Percentiles rank a stretch among this genome's conserved stretches.
Conservation (phyloP, 2,113 vertebrate genomes). For the Elephantulus edwardii region DNA sequence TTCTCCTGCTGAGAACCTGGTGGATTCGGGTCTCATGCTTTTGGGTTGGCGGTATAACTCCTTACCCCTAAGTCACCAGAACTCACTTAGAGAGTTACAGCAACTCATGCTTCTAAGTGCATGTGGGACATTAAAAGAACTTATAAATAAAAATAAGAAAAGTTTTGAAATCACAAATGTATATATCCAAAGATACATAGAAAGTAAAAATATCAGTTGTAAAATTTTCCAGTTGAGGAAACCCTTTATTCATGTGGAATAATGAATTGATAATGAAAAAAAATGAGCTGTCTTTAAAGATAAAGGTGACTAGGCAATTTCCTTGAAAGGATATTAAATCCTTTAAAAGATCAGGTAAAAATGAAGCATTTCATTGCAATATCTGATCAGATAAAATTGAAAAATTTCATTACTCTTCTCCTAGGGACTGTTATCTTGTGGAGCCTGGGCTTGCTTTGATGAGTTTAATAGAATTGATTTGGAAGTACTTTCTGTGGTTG, state of each 20-base stretch:
- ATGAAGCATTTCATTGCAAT: conserved; percentile 53
- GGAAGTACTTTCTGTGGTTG: conserved; percentile 95
- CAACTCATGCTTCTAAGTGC: neutral
- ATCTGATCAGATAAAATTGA: conserved; percentile 56
- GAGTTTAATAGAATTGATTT: conserved; percentile 96
- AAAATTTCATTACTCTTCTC: conserved; percentile 58
- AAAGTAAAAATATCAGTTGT: conserved; percentile 27
- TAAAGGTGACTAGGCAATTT: conserved; percentile 69
- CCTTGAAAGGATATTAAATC: conserved; percentile 68
- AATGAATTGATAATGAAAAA: conserved; percentile 66
- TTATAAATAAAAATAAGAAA: conserved; percentile 37
- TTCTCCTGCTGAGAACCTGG: no score
- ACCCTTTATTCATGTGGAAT: conserved; percentile 55
- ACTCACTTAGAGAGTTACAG: conserved; percentile 12
- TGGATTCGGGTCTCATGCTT: no score
- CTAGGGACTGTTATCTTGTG: conserved; percentile 92
- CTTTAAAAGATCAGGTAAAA: conserved; percentile 60
- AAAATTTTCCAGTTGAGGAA: conserved; percentile 57
- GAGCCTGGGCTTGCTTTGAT: conserved; percentile 96
- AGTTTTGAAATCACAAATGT: neutral
- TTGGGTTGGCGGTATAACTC: no score
- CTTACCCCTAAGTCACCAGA: no score
- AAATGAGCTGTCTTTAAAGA: conserved; percentile 62
- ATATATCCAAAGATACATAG: conserved; percentile 4
- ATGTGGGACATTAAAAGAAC: conserved; percentile 8